These are phyloP conservation scores for Formica selysi DNA, from an alignment of 1,140 invertebrate species.

Conservation along the genomic window DNA sequence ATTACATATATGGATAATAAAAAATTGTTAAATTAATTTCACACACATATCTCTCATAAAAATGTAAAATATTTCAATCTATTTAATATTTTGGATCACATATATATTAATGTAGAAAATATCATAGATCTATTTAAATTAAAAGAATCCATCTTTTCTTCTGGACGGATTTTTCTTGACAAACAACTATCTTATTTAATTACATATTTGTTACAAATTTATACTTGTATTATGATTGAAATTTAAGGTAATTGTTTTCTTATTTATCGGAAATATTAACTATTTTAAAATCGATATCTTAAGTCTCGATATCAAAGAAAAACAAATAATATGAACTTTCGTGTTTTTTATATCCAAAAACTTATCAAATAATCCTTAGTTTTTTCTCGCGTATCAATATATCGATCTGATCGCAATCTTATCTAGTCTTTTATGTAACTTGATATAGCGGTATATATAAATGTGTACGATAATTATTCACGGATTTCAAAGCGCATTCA, in stretches of 20 bases:
- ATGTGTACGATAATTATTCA: not conserved
- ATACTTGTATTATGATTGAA: not conserved
- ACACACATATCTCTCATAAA: not conserved
- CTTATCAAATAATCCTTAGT: constrained; percentile 36
- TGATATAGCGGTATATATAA: constrained; percentile 24
- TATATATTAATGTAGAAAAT: constrained; percentile 7
- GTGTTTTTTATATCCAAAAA: not conserved
- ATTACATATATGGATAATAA: not conserved
- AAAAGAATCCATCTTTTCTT: not conserved
- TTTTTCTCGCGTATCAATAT: not conserved
- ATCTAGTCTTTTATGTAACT: not conserved
- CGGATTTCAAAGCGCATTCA: not conserved
- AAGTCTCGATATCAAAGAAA: no score
- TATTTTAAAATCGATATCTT: not conserved
- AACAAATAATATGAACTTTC: not conserved
- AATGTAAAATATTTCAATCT: not conserved
- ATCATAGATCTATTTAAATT: not conserved
- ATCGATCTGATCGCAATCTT: constrained; percentile 12
- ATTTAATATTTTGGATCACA: not conserved
- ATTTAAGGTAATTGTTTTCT: not conserved
- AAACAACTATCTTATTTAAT: not conserved
- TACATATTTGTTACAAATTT: no score
- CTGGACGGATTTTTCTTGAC: no score
- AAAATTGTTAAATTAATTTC: not conserved
- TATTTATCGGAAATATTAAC: not conserved